Evolutionary conservation across 37 sponge, comb jelly and placozoan genomes (phyloP).

Genomic region (Spongilla lacustris): DNA sequence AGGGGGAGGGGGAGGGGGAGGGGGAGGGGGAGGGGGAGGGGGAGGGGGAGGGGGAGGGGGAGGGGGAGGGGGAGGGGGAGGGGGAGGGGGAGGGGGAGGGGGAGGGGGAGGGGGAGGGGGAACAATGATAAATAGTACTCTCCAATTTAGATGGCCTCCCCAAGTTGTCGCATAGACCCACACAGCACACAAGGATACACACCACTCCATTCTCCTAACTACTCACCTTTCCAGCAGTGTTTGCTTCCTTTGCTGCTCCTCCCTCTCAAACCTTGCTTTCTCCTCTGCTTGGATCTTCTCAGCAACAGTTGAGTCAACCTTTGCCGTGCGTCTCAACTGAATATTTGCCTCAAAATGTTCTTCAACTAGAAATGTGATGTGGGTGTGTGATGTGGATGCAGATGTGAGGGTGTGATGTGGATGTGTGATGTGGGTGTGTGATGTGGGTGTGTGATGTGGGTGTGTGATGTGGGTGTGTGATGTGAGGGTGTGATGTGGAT

Average conservation of each 20-base stretch:
- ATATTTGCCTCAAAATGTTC: conserved; percentile 54
- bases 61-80: background rate
- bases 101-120: background rate
- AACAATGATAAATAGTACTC: no score
- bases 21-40: background rate
- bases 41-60: background rate
- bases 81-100: background rate
- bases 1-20: background rate
- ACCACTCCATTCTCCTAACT: no score
- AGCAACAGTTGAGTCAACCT: conserved; percentile 32
- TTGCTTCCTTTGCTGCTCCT: conserved; percentile 8
- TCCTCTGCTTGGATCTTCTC: conserved; percentile 35
- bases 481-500: no score
- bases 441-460: no score
- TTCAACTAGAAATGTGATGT: conserved; percentile 19
- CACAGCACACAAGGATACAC: no score
- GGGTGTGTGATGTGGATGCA: no score
- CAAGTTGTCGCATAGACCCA: no score
- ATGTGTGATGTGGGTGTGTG: no score
- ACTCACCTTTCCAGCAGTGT: conserved; percentile 20
- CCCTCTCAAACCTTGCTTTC: background rate
- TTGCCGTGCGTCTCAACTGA: conserved; percentile 42
- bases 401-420: no score
- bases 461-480: no score
- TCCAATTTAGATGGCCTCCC: no score